A percentile compares a stretch with the other conserved stretches of the same genome.
phyloP scores from a whole-genome alignment of 2,113 vertebrate species.

The Erpornis zantholeuca region DNA sequence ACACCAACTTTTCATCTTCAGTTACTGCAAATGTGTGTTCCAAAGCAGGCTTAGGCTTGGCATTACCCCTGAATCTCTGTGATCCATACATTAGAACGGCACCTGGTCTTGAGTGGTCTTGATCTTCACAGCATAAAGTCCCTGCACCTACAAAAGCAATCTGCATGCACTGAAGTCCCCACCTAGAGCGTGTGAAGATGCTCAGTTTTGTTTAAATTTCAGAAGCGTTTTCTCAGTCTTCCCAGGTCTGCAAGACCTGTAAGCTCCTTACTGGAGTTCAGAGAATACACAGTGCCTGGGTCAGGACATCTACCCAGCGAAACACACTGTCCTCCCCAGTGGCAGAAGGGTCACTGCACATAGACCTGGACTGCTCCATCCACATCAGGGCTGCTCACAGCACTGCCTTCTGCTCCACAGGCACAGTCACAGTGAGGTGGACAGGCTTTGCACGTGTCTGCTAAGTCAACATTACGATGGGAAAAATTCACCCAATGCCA shows the following conservation, averaged over 20 bases:
- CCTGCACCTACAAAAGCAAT: neutral
- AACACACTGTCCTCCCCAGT: neutral
- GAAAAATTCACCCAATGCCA: slow-evolving; percentile 20
- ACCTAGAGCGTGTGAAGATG: rapidly evolving
- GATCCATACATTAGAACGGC: neutral
- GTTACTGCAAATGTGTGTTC: neutral
- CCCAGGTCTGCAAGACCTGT: neutral
- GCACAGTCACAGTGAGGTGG: neutral
- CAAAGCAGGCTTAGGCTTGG: neutral
- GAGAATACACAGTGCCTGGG: neutral
- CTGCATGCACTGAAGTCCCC: neutral
- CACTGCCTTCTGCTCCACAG: neutral
- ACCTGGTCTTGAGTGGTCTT: neutral
- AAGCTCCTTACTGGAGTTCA: neutral
- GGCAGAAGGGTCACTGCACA: neutral
- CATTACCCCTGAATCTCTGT: neutral
- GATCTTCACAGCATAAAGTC: neutral
- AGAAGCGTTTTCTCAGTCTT: neutral
- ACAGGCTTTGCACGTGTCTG: neutral
- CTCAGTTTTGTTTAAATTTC: neutral
- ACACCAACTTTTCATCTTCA: neutral
- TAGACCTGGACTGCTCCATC: neutral
- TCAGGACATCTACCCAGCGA: neutral
- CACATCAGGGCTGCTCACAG: rapidly evolving
- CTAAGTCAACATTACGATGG: neutral